phyloP scores from a whole-genome alignment of 30 jellyfish, hydroid and myxozoan species.

The Pseudorhiza aurosa region DNA sequence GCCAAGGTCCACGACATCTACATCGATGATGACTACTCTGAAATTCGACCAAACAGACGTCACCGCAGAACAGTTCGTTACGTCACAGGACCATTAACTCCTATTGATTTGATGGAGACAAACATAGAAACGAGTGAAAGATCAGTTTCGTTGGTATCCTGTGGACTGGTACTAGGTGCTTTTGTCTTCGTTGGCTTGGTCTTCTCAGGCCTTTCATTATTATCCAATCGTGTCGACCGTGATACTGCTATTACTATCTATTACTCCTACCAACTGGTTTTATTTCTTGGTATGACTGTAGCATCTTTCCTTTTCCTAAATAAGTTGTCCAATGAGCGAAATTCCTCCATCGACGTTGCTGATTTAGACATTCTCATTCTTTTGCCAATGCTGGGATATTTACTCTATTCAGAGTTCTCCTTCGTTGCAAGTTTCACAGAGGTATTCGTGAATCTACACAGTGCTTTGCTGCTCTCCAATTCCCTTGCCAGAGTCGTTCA shows the following conservation, averaged over 20 bases:
- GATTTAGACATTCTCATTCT: conserved; percentile 67
- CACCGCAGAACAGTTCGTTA: conserved; percentile 38
- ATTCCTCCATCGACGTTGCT: conserved; percentile 1
- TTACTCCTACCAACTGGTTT: conserved; percentile 36
- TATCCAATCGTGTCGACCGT: conserved; percentile 34
- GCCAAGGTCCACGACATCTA: conserved; percentile 59
- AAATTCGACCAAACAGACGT: conserved; percentile 24
- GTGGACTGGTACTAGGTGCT: conserved; percentile 58
- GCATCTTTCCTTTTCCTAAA: conserved; percentile 38
- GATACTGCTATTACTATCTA: conserved; percentile 41
- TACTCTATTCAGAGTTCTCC: conserved; percentile 64
- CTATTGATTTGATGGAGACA: conserved; percentile 20
- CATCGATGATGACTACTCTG: conserved; percentile 71
- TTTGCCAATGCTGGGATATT: conserved; percentile 57
- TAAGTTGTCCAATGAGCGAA: conserved; percentile 31
- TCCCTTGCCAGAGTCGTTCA: conserved; percentile 37
- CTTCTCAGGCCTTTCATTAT: conserved; percentile 26
- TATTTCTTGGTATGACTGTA: conserved; percentile 27
- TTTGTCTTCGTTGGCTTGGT: conserved; percentile 56
- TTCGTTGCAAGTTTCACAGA: conserved; percentile 50
- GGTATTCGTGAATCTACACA: conserved; percentile 4
- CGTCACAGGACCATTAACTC: conserved; percentile 37
- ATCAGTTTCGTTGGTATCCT: conserved; percentile 19
- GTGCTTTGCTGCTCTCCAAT: conserved; percentile 18
- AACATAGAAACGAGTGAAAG: conserved; percentile 39